Percentiles rank a stretch among this genome's conserved stretches.
phyloP scores from a whole-genome alignment of 2,888 invertebrate genomes.

The Tiliacea citrago region DNA sequence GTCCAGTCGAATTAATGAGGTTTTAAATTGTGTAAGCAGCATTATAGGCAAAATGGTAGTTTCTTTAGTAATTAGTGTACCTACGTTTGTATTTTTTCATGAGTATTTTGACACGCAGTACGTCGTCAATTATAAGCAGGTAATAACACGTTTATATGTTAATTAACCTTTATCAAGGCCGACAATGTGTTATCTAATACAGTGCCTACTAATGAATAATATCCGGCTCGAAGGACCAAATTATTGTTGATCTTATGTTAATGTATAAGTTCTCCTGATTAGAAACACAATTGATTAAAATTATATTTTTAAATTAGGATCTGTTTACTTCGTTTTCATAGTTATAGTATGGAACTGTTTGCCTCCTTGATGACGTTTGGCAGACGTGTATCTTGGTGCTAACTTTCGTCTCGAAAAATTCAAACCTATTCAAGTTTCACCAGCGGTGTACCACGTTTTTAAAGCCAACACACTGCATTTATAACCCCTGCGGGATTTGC shows the following conservation, averaged over 20 bases:
- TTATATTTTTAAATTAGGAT: too few species aligned
- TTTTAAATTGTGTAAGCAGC: background rate
- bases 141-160: slow-evolving; percentile 25
- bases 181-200: slow-evolving; percentile 9
- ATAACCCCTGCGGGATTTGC: too few species aligned
- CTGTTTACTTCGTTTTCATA: background rate
- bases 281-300: too few species aligned
- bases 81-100: background rate
- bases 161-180: slow-evolving; percentile 46
- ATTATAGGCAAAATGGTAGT: background rate
- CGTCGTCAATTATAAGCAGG: slow-evolving; percentile 14
- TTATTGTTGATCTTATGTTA: background rate
- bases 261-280: too few species aligned
- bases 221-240: slow-evolving; percentile 30
- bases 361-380: background rate
- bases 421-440: background rate
- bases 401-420: background rate
- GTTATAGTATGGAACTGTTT: background rate
- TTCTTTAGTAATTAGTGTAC: slow-evolving; percentile 18
- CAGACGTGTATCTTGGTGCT: background rate
- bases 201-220: slow-evolving; percentile 13
- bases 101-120: slow-evolving; percentile 4
- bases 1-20: background rate
- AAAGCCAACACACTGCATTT: background rate
- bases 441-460: background rate